phyloP scores from a whole-genome alignment of 2,797 vertebrate species.

The Anolis apletophallus region DNA sequence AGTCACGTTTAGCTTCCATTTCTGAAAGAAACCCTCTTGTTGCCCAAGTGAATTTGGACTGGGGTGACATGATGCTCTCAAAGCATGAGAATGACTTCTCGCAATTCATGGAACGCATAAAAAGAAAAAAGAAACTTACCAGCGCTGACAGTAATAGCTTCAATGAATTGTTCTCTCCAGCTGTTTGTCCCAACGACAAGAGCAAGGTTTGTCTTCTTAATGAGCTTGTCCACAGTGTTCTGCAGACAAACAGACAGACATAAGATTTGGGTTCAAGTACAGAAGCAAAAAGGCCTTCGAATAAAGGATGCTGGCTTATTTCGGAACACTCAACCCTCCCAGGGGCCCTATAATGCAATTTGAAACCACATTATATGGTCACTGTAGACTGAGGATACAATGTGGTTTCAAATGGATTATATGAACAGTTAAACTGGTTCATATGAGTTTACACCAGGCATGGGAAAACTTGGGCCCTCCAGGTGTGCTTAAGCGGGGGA shows the following conservation, averaged over 20 bases:
- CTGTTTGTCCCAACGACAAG: constrained; percentile 94
- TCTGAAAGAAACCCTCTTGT: not conserved
- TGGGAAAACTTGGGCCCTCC: too few relatives aligned
- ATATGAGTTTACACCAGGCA: too few relatives aligned
- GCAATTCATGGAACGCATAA: constrained; percentile 25
- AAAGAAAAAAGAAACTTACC: constrained; percentile 80
- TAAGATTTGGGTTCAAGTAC: not conserved
- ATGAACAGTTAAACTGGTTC: too few relatives aligned
- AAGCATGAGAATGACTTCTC: fast-evolving
- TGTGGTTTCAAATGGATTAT: too few relatives aligned
- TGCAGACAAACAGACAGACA: constrained; percentile 71
- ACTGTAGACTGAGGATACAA: too few relatives aligned
- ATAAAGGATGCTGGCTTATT: constrained; percentile 35
- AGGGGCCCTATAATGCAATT: constrained; percentile 1
- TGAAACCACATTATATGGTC: too few relatives aligned
- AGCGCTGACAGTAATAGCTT: constrained; percentile 92
- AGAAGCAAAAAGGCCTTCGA: constrained; percentile 30
- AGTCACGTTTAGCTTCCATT: not conserved
- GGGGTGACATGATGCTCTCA: fast-evolving
- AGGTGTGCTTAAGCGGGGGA: too few relatives aligned
- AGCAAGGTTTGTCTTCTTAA: constrained; percentile 98
- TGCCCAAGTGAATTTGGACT: not conserved
- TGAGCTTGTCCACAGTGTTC: constrained; percentile 97
- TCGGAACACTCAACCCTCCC: constrained; percentile 40
- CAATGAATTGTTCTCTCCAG: constrained; percentile 98